These are phyloP conservation scores for Sebastes melanostomus DNA, from an alignment of 2,797 vertebrate genomes.

Conservation along the genomic window DNA sequence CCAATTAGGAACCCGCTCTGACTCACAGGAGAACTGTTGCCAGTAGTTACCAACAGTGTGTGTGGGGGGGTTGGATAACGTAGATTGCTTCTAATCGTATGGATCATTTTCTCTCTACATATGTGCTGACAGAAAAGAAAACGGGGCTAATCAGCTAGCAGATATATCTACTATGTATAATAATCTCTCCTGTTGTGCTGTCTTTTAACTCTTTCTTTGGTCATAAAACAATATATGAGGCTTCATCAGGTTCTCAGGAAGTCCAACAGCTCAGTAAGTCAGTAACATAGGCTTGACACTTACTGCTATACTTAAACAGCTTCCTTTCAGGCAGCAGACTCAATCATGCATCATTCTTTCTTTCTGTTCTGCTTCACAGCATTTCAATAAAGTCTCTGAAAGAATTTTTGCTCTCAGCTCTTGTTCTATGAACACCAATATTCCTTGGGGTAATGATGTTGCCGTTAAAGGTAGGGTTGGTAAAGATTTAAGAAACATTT, in stretches of 20 bases:
- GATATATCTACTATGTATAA: not conserved
- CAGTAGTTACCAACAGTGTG: not conserved
- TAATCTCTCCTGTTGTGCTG: conserved; percentile 8
- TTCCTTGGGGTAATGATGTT: conserved; percentile 28
- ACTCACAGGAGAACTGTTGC: conserved; percentile 33
- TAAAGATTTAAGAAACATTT: too few relatives aligned
- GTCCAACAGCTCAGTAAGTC: conserved; percentile 17
- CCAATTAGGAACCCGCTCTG: conserved; percentile 45
- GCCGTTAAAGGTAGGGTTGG: not conserved
- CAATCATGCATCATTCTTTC: conserved; percentile 28
- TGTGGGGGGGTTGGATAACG: not conserved
- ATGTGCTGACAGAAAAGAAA: conserved; percentile 37
- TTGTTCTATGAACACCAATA: conserved; percentile 31
- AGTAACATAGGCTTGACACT: conserved; percentile 24
- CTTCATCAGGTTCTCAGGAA: conserved; percentile 18
- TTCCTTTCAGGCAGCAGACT: conserved; percentile 35
- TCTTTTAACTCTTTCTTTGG: conserved; percentile 13
- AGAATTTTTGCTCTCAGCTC: conserved; percentile 22
- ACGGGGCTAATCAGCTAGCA: conserved; percentile 3
- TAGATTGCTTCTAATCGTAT: conserved; percentile 11
- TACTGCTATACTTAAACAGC: conserved; percentile 15
- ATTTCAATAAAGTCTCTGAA: conserved; percentile 42
- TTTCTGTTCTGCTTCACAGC: conserved; percentile 44
- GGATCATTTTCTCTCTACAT: conserved; percentile 22
- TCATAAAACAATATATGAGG: conserved; percentile 1